Base-by-base conservation (phyloP, 2,888 invertebrate species). In the Lepidochitona cinerea region DNA sequence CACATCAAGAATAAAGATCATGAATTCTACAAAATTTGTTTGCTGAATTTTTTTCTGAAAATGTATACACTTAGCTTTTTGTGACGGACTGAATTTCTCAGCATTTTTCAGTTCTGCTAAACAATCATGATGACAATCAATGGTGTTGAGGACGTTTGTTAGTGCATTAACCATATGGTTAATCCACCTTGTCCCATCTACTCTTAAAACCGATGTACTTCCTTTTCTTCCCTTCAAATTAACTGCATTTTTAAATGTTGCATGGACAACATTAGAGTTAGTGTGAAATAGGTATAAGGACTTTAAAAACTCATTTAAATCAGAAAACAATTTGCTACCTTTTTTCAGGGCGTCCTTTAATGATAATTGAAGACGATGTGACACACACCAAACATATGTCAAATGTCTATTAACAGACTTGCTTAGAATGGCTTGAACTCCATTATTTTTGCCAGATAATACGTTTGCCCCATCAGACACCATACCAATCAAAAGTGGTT, bases 211-310 rank as follows among this genome's bases (percentile, higher is more conserved):
- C 29, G 59, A 9, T 59, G 59, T 59, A 26, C 59, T 65, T 65
- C 54, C 54, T 12, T 12, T n/a, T 54, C 54, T 9, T 23, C 23
- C 7, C 26, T 54, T 54, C 7, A 54, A 12, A 54, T 12, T 7
- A 23, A 23, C 54, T n/a, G 54, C 54, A 54, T 54, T 54, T 23
- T 9, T 12, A 23, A 54, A 9, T 54, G 54, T 26, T n/a, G 54
- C 7, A 23, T 18, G 54, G n/a, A 54, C 54, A n/a, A 23, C 54
- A 54, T 41, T 41, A 9, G 23, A 59, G 29, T 59, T 59, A 26
- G 59, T 59, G 59, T 59, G 59, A 59, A 59, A 59, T 59, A 26
- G n/a, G 26, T 14, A 59, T 26, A 59, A 59, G 23, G 59, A 59
- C 26, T 59, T 41, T 18, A 59, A 29, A 26, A 59, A 59, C 59